phyloP scores from a whole-genome alignment of 2,888 invertebrate genomes.

The Microplitis deprimator region DNA sequence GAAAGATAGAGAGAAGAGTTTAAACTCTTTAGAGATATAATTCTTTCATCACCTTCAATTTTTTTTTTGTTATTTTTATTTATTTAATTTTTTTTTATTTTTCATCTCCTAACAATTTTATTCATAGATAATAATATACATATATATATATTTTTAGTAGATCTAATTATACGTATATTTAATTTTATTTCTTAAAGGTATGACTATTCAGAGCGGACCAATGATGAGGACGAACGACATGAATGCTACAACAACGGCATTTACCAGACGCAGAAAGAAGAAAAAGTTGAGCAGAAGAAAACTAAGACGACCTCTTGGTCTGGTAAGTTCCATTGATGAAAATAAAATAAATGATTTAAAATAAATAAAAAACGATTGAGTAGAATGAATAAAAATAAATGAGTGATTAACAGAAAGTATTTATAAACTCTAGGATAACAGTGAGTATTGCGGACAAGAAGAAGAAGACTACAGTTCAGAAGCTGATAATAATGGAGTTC shows the following conservation, averaged over 20 bases:
- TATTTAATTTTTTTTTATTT: conserved; percentile 15
- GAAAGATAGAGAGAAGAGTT: neutral
- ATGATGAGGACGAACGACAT: conserved; percentile 64
- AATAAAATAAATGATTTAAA: neutral
- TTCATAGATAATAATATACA: neutral
- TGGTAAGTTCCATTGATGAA: conserved; percentile 55
- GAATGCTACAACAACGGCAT: conserved; percentile 54
- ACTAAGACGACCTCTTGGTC: conserved; percentile 61
- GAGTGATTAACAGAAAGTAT: neutral
- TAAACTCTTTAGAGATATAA: neutral
- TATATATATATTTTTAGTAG: neutral
- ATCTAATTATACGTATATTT: conserved; percentile 21
- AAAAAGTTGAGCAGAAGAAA: conserved; percentile 65
- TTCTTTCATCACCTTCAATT: conserved; percentile 6
- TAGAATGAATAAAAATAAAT: neutral
- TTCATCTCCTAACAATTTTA: neutral
- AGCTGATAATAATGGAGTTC: conserved; percentile 56
- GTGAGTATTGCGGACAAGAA: conserved; percentile 58
- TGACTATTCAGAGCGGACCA: conserved; percentile 68
- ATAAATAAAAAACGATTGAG: neutral
- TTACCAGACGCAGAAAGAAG: conserved; percentile 66
- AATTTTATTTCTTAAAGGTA: conserved; percentile 60
- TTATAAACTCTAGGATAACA: conserved; percentile 53
- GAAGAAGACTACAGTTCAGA: conserved; percentile 67
- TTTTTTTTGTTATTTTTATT: conserved; percentile 5